These are phyloP conservation scores for Drosophila sp. DNA, from an alignment of 1,140 invertebrate genomes.

Conservation along the genomic window DNA sequence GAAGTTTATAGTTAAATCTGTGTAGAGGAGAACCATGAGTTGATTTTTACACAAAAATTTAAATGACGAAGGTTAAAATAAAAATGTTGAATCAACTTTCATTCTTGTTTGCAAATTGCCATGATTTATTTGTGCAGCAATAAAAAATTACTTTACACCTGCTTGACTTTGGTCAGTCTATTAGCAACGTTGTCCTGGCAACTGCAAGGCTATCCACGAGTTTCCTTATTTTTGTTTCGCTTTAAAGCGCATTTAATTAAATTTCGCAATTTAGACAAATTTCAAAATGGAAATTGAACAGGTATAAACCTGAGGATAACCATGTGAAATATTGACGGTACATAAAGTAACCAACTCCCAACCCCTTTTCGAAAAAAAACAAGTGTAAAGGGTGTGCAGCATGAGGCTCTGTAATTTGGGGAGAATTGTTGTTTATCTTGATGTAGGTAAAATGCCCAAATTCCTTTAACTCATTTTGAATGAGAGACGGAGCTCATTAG, in stretches of 20 bases:
- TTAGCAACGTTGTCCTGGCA: conserved; percentile 3
- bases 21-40: no score
- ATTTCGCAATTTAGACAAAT: not conserved
- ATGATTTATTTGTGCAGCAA: not conserved
- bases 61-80: not conserved
- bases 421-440: conserved; percentile 8
- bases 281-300: not conserved
- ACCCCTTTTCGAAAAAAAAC: not conserved
- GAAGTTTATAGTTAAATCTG: no score
- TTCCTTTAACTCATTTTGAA: conserved; percentile 8
- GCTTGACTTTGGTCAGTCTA: not conserved
- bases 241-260: not conserved
- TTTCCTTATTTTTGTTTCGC: not conserved
- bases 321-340: not conserved
- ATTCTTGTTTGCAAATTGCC: not conserved
- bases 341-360: not conserved
- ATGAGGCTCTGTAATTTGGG: not conserved
- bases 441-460: conserved; percentile 2
- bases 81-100: not conserved
- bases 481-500: conserved; percentile 10
- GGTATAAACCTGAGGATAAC: not conserved
- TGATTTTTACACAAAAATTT: no score
- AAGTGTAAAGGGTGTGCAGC: not conserved
- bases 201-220: not conserved
- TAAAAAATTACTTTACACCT: not conserved